Percentiles rank a stretch among this genome's conserved stretches.
phyloP scores from a whole-genome alignment of 2,113 vertebrate species.

The Thamnaconus septentrionalis region DNA sequence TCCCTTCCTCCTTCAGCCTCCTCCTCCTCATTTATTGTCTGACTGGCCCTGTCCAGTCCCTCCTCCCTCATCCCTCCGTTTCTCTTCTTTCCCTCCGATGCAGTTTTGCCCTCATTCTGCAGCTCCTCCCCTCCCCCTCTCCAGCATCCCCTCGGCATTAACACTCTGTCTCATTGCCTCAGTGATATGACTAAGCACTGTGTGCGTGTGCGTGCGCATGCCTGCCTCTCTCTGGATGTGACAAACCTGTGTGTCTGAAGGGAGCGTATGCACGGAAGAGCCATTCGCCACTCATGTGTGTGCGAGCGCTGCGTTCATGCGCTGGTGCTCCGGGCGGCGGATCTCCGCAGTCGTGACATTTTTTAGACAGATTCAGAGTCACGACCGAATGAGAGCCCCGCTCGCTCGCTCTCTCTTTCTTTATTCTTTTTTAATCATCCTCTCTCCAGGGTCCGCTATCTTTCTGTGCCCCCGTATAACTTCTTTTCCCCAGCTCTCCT shows the following conservation, averaged over 20 bases:
- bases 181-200: constrained; percentile 69
- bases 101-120: constrained; percentile 51
- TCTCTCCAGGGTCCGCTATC: constrained; percentile 55
- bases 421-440: constrained; percentile 62
- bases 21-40: neutral
- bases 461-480: constrained; percentile 35
- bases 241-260: constrained; percentile 2
- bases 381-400: constrained; percentile 57
- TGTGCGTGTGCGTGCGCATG: constrained; percentile 18
- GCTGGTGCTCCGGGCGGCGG: constrained; percentile 33
- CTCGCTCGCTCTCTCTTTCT: constrained; percentile 20
- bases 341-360: constrained; percentile 62
- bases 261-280: constrained; percentile 2
- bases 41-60: constrained; percentile 12
- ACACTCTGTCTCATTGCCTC: constrained; percentile 55
- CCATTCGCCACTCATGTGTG: constrained; percentile 29
- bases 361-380: constrained; percentile 58
- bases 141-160: constrained; percentile 45
- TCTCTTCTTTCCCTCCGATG: constrained; percentile 1
- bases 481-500: constrained; percentile 39
- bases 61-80: constrained; percentile 18
- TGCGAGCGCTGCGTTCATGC: constrained; percentile 32
- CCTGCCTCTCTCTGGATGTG: constrained; percentile 11
- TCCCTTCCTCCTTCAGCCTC: neutral
- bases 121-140: constrained; percentile 31